Evolutionary conservation across 1,140 invertebrate species (phyloP), one percentile per base, ranked within the genome.

Genomic region (Drosophila santomea): DNA sequence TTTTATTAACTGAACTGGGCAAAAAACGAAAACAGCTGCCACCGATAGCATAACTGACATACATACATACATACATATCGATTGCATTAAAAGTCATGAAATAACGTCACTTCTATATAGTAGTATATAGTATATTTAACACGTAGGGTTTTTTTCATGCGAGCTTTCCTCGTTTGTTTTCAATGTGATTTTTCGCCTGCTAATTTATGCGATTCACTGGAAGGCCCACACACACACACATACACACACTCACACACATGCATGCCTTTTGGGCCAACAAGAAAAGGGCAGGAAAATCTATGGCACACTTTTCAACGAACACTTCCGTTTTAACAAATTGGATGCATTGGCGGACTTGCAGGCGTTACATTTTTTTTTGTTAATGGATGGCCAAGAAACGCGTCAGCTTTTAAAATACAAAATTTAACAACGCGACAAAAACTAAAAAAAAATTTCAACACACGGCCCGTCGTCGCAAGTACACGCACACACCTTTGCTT

Each of bases 11-110:
- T 45, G 11, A 45, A 15, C 43, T 45, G 43, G 61, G 12, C 58
- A 57, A 83, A 83, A 89, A 89, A 89, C 84, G 59, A 82, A 88
- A 88, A 89, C 84, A 89, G 84, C 84, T 88, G 84, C 85, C 84
- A 89, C 78, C 72, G 62, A 63, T 78, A 77, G 15, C 43, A 69
- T 55, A 50, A 72, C 74, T 51, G 10, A n/a, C n/a, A 43, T n/a
- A 43, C 17, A 45, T 20, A 20, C 17, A 45, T 20, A 20, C 43
- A 20, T 12, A 45, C 17, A 39, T 84, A 61, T 60, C 52, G 61
- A 75, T 66, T 75, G 23, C 47, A 36, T 39, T 61, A 57, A 50
- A 55, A 78, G 48, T 51, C 41, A 78, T 50, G 57, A 60, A 61
- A 50, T 11, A 61, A 54, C 55, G 60, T 60, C 55, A 45, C 32